Conservation (phyloP, 2,888 invertebrate genomes). For the Leptarthrus brevirostris region DNA sequence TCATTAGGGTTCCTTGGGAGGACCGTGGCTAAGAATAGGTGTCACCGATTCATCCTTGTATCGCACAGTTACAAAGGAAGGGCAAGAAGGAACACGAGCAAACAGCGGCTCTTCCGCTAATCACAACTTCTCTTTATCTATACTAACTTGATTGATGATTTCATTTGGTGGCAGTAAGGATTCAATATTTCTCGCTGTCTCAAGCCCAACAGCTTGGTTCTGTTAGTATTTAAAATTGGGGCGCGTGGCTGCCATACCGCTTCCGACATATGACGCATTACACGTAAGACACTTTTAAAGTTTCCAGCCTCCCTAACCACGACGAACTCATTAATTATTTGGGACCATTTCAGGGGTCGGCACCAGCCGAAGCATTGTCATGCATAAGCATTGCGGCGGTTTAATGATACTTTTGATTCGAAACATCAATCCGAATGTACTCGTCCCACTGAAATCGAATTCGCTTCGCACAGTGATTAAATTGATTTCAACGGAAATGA, state of each 20-base stretch:
- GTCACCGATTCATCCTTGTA: conserved; percentile 1
- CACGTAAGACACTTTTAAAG: conserved; percentile 52
- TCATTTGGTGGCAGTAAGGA: conserved; percentile 26
- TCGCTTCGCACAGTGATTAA: conserved; percentile 50
- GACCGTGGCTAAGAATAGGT: conserved; percentile 11
- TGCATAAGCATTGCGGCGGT: conserved; percentile 45
- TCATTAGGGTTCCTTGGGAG: conserved; percentile 15
- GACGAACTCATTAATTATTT: conserved; percentile 54
- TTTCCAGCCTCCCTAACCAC: conserved; percentile 45
- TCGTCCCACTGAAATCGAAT: conserved; percentile 38
- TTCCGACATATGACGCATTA: conserved; percentile 55
- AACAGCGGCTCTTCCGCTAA: conserved; percentile 52
- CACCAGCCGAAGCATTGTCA: conserved; percentile 33
- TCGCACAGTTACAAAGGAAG: not conserved
- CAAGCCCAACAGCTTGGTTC: conserved; percentile 4
- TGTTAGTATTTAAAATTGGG: conserved; percentile 39
- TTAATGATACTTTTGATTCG: conserved; percentile 53
- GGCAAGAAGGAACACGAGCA: not conserved
- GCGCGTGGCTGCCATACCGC: conserved; percentile 53
- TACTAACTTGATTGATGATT: conserved; percentile 53
- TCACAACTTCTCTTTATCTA: conserved; percentile 51
- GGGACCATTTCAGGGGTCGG: conserved; percentile 10
- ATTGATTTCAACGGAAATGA: conserved; percentile 53
- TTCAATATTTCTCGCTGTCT: conserved; percentile 24
- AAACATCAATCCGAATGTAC: conserved; percentile 52